A percentile compares a stretch with the other conserved stretches of the same genome.
These are phyloP conservation scores for Xenopus borealis DNA, from an alignment of 2,113 vertebrate genomes.

Conservation along the genomic window DNA sequence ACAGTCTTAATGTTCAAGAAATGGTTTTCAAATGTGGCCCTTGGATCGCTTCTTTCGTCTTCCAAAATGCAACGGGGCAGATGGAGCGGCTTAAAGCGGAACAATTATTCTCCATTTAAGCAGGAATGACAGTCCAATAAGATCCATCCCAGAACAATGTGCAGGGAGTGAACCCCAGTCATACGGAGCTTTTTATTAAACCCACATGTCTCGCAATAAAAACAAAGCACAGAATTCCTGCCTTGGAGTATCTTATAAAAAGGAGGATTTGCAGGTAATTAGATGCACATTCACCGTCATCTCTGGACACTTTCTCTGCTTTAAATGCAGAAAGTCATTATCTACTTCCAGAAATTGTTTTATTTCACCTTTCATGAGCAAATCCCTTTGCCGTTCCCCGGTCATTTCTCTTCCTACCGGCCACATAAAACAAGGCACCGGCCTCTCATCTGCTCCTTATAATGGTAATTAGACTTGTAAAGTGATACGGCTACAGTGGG, in stretches of 20 bases:
- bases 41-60: constrained; percentile 33
- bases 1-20: constrained; percentile 9
- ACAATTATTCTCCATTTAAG: constrained; percentile 24
- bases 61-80: constrained; percentile 1
- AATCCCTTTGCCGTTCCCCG: neutral
- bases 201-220: constrained; percentile 18
- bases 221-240: constrained; percentile 12
- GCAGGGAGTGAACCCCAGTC: neutral
- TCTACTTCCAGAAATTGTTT: neutral
- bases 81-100: constrained; percentile 24
- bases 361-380: neutral
- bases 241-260: constrained; percentile 31
- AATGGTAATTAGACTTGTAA: too few species aligned
- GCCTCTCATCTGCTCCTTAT: too few species aligned
- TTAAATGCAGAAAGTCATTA: neutral
- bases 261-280: constrained; percentile 31
- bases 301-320: neutral
- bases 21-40: constrained; percentile 8
- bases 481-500: too few species aligned
- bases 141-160: constrained; percentile 29
- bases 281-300: constrained; percentile 28
- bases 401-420: too few species aligned
- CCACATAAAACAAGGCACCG: too few species aligned
- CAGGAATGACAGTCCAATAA: constrained; percentile 18
- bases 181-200: constrained; percentile 19